Conservation (phyloP, 2,888 invertebrate genomes). For the Penaeus monodon region DNA sequence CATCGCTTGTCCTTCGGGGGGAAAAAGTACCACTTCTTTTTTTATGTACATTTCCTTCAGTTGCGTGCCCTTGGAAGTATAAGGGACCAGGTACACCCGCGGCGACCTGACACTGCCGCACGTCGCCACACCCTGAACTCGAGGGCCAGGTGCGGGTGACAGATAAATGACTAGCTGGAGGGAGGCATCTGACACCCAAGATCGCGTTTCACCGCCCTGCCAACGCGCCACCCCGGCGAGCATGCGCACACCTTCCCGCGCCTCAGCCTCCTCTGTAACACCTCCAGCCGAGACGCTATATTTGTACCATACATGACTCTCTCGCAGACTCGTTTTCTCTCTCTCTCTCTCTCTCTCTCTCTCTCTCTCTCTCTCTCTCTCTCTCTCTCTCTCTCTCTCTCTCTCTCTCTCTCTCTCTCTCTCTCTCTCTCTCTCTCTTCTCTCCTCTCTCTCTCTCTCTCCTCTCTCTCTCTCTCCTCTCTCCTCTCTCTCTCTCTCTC, state of each 20-base stretch:
- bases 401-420: background rate
- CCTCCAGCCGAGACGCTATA: background rate
- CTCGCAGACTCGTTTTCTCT: background rate
- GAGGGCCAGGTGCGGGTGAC: constrained; percentile 5
- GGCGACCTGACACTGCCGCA: too few relatives aligned
- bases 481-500: too few relatives aligned
- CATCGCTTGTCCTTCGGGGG: too few relatives aligned
- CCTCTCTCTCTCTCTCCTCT: too few relatives aligned
- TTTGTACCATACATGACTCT: background rate
- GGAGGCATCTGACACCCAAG: background rate
- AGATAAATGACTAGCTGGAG: constrained; percentile 21
- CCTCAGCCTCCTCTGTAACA: background rate
- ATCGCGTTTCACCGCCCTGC: background rate
- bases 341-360: constrained; percentile 20
- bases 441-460: too few relatives aligned
- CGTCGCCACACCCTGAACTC: too few relatives aligned
- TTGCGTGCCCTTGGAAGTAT: too few relatives aligned
- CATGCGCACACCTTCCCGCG: background rate
- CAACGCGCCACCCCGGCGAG: background rate
- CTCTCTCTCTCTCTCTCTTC: background rate
- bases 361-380: background rate
- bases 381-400: background rate
- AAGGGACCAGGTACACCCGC: too few relatives aligned
- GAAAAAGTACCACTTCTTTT: too few relatives aligned
- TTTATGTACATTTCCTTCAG: too few relatives aligned